phyloP scores from a whole-genome alignment of 2,113 vertebrate species.

The Plectropomus leopardus region DNA sequence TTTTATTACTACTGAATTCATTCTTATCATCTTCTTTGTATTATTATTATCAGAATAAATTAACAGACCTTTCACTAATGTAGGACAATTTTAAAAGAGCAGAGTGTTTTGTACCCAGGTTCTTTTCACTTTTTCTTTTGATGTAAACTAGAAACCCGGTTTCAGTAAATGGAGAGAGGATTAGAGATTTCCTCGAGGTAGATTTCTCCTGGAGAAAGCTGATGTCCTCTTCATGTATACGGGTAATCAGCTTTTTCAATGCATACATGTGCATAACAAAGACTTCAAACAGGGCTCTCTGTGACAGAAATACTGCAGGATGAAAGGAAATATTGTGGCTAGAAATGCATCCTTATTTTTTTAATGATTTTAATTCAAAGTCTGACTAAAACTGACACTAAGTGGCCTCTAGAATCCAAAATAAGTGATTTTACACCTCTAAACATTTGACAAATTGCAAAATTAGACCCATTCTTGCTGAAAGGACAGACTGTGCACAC shows the following conservation, averaged over 20 bases:
- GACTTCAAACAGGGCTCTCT: not conserved
- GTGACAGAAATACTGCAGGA: not conserved
- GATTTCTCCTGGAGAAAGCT: not conserved
- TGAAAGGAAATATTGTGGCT: not conserved
- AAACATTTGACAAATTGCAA: not conserved
- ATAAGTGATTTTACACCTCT: not conserved
- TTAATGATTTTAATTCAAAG: not conserved
- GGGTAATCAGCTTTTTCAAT: not conserved
- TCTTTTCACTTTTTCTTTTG: not conserved
- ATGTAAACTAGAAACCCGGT: not conserved
- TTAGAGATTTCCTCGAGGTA: not conserved
- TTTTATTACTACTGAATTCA: not conserved
- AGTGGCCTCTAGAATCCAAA: not conserved
- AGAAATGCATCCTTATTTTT: not conserved
- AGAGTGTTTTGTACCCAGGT: not conserved
- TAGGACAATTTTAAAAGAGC: not conserved
- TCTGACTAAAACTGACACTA: not conserved
- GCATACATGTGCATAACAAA: not conserved
- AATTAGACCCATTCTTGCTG: not conserved
- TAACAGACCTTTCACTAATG: not conserved
- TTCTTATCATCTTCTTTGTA: not conserved
- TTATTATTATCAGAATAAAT: not conserved
- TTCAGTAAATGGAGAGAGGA: not conserved
- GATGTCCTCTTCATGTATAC: not conserved
- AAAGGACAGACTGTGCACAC: not conserved